Base-by-base conservation (phyloP, 2,797 vertebrate species). In the Acanthurus tractus region DNA sequence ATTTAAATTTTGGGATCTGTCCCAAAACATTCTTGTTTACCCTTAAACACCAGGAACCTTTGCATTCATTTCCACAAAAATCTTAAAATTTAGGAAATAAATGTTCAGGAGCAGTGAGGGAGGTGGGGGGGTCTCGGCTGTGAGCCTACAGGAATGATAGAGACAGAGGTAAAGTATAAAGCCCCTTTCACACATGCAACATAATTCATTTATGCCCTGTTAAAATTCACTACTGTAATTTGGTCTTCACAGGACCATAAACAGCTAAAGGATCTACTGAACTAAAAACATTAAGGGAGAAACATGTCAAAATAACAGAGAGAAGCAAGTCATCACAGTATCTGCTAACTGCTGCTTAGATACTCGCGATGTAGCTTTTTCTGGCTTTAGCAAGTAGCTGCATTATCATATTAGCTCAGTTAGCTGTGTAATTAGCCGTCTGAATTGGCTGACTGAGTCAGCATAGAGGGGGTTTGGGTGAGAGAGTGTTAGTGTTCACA, bases 101-200 rank as follows among this genome's bases (percentile, higher is more conserved):
- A 34, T 68, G 66, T 49, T 42, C 6, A 70, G 9, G 18, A 22
- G 50, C 25, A 58, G 70, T 22, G 23, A 12, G 15, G 49, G 48
- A 20, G 3, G 40, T 10, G 18, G n/a, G 18, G 49, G 44, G 25
- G 4, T 23, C 2, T 62, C 29, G 48, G 22, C 61, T 72, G 49
- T 63, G 63, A 58, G 44, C 25, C 59, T n/a, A 76, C 29, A 70
- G 44, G 66, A 61, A 55, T 42, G 61, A 48, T 25, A 69, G 34
- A 61, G 53, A 70, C 63, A 86, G 8, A 55, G 50, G 44, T 25
- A 45, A 73, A 36, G 44, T 44, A 52, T 20, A 54, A 79, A 81
- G 71, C 73, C 78, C 66, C 40, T 80, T 87, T 90, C 85, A 89
- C 84, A 87, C 86, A 88, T 82, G 65, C 29, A 50, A 2, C 55